Evolutionary conservation across 2,113 vertebrate genomes (phyloP), one percentile per base, ranked within the genome.

Genomic region (Dipodomys ordii): DNA sequence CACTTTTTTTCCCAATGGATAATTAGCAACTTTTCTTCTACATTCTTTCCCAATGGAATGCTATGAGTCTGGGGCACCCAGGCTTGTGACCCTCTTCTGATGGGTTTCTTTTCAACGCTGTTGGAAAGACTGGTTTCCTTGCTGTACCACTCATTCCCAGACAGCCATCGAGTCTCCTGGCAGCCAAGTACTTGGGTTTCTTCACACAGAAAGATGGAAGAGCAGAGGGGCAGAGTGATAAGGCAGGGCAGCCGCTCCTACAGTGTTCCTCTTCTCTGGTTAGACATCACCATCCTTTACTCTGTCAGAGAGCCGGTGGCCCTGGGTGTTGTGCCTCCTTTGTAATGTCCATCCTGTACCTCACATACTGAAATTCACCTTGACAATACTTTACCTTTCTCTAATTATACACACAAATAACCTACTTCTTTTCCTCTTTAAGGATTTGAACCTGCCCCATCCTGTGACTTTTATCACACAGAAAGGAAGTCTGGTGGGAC

Each of bases 21-120:
- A 79, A 89, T 65, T 83, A 93, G 44, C 23, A 79, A 69, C 49
- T 81, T 83, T 69, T 35, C 71, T 74, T 32, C 64, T 73, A 72
- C 60, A 32, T 81, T 39, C 78, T 62, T 89, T 91, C 27, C 39
- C 23, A 13, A 49, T 57, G 39, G 83, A 83, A 88, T 15, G 3
- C 83, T 28, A 4, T 62, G 10, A 74, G 20, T 79, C 7, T 2
- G 30, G 22, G 64, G 28, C 3, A 1, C 30, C 35, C 2, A 0
- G 3, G 16, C 46, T 35, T 64, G 88, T 86, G 60, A 19, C 60
- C 73, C 30, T 44, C 39, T 8, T 35, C 46, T 53, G n/a, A 16
- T 1, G 13, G 18, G 10, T 30, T 27, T 28, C 0, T 39, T 39
- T 39, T 39, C 5, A 39, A 39, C 39, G 6, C 39, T 39, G 39